phyloP scores from a whole-genome alignment of 2,113 vertebrate species.

The Poeciliopsis prolifica region DNA sequence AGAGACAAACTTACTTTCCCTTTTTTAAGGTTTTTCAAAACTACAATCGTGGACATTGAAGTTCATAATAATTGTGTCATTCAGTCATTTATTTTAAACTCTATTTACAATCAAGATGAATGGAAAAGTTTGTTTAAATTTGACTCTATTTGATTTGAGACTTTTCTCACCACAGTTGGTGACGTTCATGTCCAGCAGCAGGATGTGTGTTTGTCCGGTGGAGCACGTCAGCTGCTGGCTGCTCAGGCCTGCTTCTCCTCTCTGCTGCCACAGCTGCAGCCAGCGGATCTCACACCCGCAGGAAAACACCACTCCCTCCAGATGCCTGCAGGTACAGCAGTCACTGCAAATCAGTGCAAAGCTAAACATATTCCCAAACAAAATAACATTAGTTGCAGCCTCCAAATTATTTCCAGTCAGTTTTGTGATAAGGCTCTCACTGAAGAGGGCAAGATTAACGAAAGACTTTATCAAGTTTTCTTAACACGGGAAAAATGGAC shows the following conservation, averaged over 20 bases:
- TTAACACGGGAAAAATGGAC: too few relatives aligned
- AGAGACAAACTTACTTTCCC: too few relatives aligned
- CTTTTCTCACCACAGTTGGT: slow-evolving; percentile 87
- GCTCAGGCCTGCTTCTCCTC: slow-evolving; percentile 86
- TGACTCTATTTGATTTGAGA: too few relatives aligned
- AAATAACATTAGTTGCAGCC: neutral
- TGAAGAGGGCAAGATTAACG: neutral
- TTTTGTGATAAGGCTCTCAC: neutral
- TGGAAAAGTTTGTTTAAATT: too few relatives aligned
- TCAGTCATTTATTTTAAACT: neutral
- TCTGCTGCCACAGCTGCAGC: slow-evolving; percentile 97
- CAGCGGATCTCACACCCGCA: slow-evolving; percentile 96
- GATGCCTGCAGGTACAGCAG: slow-evolving; percentile 74
- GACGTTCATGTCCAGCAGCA: slow-evolving; percentile 90
- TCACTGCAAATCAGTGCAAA: neutral
- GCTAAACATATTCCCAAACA: too few relatives aligned
- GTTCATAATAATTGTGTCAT: too few relatives aligned
- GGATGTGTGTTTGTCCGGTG: slow-evolving; percentile 75
- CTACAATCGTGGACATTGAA: neutral
- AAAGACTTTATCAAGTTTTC: neutral
- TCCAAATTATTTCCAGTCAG: neutral
- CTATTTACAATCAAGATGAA: too few relatives aligned
- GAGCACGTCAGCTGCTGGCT: slow-evolving; percentile 87
- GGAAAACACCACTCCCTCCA: slow-evolving; percentile 91
- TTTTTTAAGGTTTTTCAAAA: neutral